Base-by-base conservation (phyloP, 2,888 invertebrate species). In the Morpho deidamia region DNA sequence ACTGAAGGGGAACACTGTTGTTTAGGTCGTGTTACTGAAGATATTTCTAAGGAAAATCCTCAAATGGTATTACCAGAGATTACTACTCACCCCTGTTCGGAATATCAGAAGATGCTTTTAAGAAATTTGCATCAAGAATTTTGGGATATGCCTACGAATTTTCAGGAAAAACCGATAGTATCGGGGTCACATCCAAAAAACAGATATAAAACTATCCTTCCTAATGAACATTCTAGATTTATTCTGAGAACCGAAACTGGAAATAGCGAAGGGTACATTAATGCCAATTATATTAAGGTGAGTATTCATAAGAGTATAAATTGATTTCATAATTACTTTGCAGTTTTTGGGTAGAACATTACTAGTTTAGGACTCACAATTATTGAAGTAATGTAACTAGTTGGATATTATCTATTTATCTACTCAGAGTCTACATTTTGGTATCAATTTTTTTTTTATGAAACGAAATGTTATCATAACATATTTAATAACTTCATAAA, bases 211-310 rank as follows among this genome's bases (percentile, higher is more conserved):
- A 94, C 96, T 0, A 97, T 98, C 49, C 88, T 98, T 71, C 96
- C 97, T 33, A 97, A 97, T 79, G 95, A 97, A 69, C 94, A 95
- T 68, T 96, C 96, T 3, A 91, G 97, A 64, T 96, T 98, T 12
- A 91, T 94, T 43, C 78, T 97, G 63, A 78, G 83, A n/a, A 67
- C 76, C 1, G 89, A 83, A 4, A 62, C 66, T n/a, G 91, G 91
- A 11, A 76, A 81, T 40, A 81, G 91, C 7, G 94, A 95, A 74
- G 93, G 93, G 56, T 98, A 98, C 74, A 97, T 98, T 55, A 98
- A 98, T 88, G 98, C 98, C 66, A 98, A 98, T 89, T 97, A 95
- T 78, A 95, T 98, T 65, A 94, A 96, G 92, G 96, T 96, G 71
- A 83, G 72, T 41, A 12, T 11, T 51, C 12, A 12, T 33, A n/a